Percentiles rank a stretch among this genome's conserved stretches.
These are phyloP conservation scores for Rhinopithecus roxellana DNA, from an alignment of 2,113 vertebrate genomes.

Conservation along the genomic window DNA sequence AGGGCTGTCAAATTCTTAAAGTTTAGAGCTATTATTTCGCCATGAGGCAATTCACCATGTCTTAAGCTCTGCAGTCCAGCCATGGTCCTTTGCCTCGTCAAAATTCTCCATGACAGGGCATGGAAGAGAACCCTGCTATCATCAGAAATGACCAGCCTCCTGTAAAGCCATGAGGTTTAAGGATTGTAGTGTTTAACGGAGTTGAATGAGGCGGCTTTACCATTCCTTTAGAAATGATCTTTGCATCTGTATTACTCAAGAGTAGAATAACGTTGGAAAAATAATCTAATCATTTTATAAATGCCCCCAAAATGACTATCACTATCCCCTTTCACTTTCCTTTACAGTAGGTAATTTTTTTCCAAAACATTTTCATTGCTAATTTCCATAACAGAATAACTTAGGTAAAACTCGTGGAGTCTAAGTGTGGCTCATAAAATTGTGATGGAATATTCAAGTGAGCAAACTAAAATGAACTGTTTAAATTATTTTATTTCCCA, in stretches of 20 bases:
- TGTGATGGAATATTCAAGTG: not conserved
- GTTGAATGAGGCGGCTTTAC: too few species aligned
- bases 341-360: not conserved
- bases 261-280: not conserved
- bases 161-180: not conserved
- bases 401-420: not conserved
- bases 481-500: not conserved
- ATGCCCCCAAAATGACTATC: not conserved
- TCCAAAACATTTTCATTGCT: not conserved
- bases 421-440: not conserved
- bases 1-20: rapidly evolving
- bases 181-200: rapidly evolving
- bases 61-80: rapidly evolving
- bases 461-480: not conserved
- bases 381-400: not conserved
- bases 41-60: rapidly evolving
- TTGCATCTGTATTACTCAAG: not conserved
- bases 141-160: not conserved
- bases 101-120: rapidly evolving
- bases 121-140: not conserved
- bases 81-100: not conserved
- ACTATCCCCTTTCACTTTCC: not conserved
- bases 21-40: rapidly evolving
- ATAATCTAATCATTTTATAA: not conserved
- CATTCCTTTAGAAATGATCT: not conserved